Base-by-base conservation (phyloP, 2,888 invertebrate species). In the Agelastica alni region DNA sequence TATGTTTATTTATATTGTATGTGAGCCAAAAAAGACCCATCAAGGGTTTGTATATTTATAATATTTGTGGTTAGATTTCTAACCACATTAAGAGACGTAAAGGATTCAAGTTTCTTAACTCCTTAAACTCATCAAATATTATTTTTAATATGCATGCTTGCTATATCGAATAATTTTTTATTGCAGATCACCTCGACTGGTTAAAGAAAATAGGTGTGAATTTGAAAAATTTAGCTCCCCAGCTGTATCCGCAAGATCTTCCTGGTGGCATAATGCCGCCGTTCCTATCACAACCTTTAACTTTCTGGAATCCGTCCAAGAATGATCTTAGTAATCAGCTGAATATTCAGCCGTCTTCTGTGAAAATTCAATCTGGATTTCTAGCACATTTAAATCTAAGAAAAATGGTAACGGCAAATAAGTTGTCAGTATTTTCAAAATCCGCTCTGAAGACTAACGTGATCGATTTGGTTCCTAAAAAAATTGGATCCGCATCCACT, bases 151-250 rank as follows among this genome's bases (percentile, higher is more conserved):
- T n/a, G n/a, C n/a, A n/a, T n/a, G n/a, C n/a, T n/a, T n/a, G n/a
- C n/a, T n/a, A n/a, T n/a, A n/a, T n/a, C n/a, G n/a, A n/a, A n/a
- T n/a, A 16, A 13, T 20, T 5, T 4, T 18, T 51, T 53, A 67
- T 80, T 80, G 1, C 80, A 91, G 93, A 93, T 79, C 91, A 93
- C 72, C 80, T 89, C 59, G 86, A 88, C 51, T 96, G 96, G 96
- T 79, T 96, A 71, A 81, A 84, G 44, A 83, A 88, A 47, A 83
- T 96, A 39, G 95, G 95, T 39, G 93, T 91, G 75, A 89, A 94
- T 68, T 81, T 93, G 47, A 87, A 87, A 71, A 91, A 89, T 70
- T 77, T 96, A 51, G 90, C 93, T 22, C 95, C 96, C 0, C 93
- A 94, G 72, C 81, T 96, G 20, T 88, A 88, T 69, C 87, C 89